Percentiles rank a stretch among this genome's conserved stretches.
Conservation (phyloP, 2,113 vertebrate species). For the Crypturellus undulatus region DNA sequence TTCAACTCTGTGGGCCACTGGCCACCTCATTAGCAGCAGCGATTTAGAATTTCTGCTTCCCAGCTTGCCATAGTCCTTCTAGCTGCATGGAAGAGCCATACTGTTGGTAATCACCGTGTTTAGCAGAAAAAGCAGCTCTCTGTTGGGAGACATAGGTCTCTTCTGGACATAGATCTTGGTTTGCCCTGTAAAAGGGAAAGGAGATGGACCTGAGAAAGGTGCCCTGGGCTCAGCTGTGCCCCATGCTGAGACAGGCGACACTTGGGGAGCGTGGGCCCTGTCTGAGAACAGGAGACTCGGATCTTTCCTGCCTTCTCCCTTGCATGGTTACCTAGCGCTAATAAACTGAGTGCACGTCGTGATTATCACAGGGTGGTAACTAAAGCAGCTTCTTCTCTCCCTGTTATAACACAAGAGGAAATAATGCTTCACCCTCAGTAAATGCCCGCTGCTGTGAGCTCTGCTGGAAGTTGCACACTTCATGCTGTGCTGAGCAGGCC, state of each 20-base stretch:
- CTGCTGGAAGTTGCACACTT: not conserved
- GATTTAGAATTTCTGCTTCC: not conserved
- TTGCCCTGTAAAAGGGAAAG: not conserved
- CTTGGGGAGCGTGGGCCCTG: not conserved
- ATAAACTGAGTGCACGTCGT: not conserved
- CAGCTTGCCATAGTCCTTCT: not conserved
- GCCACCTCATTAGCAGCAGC: not conserved
- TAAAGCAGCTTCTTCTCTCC: not conserved
- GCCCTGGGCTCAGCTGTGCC: not conserved
- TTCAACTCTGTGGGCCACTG: not conserved
- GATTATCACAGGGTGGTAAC: not conserved
- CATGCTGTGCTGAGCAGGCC: not conserved
- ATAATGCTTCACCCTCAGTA: not conserved
- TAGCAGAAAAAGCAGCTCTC: accelerated
- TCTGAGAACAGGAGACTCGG: not conserved
- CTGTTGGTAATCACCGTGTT: not conserved
- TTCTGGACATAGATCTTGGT: not conserved
- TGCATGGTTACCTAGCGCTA: not conserved
- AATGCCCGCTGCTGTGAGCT: not conserved
- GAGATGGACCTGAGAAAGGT: not conserved
- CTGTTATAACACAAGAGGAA: not conserved
- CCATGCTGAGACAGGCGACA: not conserved
- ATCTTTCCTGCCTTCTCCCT: not conserved
- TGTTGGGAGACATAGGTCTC: not conserved
- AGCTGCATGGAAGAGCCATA: not conserved